Percentiles rank a stretch among this genome's conserved stretches.
Evolutionary conservation across 2,888 invertebrate genomes (phyloP).

Genomic region (Flexamia atlantica): DNA sequence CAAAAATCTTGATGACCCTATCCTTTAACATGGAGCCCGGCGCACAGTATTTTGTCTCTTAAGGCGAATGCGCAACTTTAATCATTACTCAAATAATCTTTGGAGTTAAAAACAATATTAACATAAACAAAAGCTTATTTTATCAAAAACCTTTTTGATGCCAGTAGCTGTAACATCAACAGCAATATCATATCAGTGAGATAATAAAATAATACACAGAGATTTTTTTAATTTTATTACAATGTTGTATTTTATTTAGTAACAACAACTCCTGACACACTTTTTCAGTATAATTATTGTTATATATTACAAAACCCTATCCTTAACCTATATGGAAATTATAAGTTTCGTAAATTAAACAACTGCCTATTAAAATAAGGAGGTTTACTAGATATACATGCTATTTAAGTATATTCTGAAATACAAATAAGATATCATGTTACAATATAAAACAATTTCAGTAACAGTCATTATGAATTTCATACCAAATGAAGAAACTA

Average conservation of each 20-base stretch:
- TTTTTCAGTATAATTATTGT: slow-evolving; percentile 29
- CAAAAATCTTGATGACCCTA: no score
- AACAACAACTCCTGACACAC: slow-evolving; percentile 58
- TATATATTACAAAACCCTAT: slow-evolving; percentile 57
- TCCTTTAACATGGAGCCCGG: no score
- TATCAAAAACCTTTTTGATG: no score
- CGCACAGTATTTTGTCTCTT: no score
- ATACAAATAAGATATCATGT: slow-evolving; percentile 50
- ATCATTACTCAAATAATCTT: no score
- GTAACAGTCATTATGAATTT: slow-evolving; percentile 55
- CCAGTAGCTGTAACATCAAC: no score
- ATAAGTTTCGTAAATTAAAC: slow-evolving; percentile 33
- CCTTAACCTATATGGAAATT: slow-evolving; percentile 59
- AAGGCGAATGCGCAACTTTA: no score
- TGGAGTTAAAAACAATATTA: no score
- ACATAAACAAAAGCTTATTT: no score
- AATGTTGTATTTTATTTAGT: slow-evolving; percentile 60
- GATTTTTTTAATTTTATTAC: slow-evolving; percentile 49
- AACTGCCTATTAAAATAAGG: slow-evolving; percentile 41
- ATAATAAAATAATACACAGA: neutral
- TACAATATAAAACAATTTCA: slow-evolving; percentile 47
- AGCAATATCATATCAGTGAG: neutral
- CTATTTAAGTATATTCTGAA: slow-evolving; percentile 53
- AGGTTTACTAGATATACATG: slow-evolving; percentile 42
- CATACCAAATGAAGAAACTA: slow-evolving; percentile 50